phyloP scores from a whole-genome alignment of 2,797 vertebrate species.

The Aselliscus stoliczkanus region DNA sequence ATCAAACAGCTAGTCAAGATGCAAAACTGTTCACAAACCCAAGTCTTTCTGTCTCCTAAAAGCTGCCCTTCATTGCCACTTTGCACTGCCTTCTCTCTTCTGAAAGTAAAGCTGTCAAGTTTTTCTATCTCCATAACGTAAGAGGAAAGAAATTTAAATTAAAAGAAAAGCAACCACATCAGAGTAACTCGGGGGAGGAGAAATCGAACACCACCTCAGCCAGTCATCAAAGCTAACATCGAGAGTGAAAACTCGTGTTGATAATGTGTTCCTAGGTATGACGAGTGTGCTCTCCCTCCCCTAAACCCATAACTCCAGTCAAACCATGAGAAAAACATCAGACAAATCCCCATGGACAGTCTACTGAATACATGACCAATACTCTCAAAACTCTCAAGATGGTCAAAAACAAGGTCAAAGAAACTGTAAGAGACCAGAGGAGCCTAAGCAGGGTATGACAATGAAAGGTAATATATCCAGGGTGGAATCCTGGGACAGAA shows the following conservation, averaged over 20 bases:
- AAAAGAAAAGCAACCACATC: neutral
- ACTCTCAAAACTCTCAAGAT: neutral
- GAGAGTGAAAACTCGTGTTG: too few relatives aligned
- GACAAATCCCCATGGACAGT: neutral
- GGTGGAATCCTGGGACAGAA: neutral
- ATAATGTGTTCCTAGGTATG: neutral
- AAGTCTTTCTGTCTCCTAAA: neutral
- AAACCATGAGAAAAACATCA: neutral
- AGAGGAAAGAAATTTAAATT: neutral
- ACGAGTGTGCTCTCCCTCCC: neutral
- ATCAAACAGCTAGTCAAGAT: neutral
- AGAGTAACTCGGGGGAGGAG: neutral
- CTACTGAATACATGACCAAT: neutral
- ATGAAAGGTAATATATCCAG: neutral
- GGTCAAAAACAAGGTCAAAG: neutral
- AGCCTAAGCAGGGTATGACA: rapidly evolving
- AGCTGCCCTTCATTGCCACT: neutral
- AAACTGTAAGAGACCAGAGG: neutral
- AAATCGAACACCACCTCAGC: too few relatives aligned
- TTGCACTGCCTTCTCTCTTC: neutral
- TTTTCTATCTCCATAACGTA: neutral
- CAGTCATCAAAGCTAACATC: neutral
- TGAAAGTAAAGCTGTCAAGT: neutral
- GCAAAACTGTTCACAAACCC: neutral
- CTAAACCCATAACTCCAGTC: neutral